These are phyloP conservation scores for Oncorhynchus nerka DNA, from an alignment of 2,113 vertebrate species.

Conservation along the genomic window DNA sequence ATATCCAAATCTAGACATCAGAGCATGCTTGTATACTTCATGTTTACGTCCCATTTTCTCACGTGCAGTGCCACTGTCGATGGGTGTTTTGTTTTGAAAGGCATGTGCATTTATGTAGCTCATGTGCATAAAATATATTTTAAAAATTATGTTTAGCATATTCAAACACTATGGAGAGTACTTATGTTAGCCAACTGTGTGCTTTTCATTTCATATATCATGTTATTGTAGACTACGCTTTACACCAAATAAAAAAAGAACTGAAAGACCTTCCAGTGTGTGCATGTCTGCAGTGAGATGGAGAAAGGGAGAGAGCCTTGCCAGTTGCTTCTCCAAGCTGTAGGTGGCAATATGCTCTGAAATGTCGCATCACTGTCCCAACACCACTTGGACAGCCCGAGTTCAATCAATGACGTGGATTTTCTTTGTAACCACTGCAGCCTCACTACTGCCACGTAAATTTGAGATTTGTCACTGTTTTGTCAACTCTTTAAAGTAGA, in stretches of 20 bases:
- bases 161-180: not conserved
- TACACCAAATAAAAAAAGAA: not conserved
- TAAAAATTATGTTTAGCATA: not conserved
- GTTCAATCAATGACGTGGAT: constrained; percentile 74
- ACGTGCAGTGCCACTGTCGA: no score
- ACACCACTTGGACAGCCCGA: not conserved
- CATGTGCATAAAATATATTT: no score
- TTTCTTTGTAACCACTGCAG: constrained; percentile 52
- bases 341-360: constrained; percentile 38
- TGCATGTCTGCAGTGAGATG: not conserved
- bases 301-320: no score
- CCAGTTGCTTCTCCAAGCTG: constrained; percentile 41
- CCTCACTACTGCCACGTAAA: constrained; percentile 11
- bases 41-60: no score
- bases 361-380: not conserved
- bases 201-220: not conserved
- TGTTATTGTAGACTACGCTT: not conserved
- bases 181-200: not conserved
- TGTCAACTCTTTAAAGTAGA: not conserved
- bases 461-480: not conserved
- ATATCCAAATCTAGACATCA: no score
- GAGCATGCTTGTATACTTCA: no score
- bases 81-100: no score
- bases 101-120: no score
- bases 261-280: not conserved